Evolutionary conservation across 2,888 invertebrate species (phyloP).

Genomic region (Abrostola triplasia): DNA sequence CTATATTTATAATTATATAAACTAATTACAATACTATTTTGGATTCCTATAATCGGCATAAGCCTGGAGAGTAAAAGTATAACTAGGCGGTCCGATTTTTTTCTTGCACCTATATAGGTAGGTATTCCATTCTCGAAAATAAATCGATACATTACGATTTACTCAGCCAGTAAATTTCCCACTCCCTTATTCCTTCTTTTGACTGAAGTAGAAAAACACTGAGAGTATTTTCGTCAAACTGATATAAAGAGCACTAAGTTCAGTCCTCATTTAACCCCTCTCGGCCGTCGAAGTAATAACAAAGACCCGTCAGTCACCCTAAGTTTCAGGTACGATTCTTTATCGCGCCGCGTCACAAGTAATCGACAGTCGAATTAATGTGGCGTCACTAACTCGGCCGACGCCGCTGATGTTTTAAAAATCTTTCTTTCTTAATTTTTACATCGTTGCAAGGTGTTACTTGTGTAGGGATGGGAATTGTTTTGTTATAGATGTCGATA

Average conservation of each 20-base stretch:
- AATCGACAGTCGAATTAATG: conserved; percentile 86
- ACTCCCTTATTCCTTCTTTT: background rate
- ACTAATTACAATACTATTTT: no score
- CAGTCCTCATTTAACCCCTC: conserved; percentile 18
- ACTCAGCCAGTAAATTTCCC: background rate
- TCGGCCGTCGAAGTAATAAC: conserved; percentile 36
- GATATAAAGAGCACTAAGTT: background rate
- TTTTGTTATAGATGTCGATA: conserved; percentile 42
- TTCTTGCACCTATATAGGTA: no score
- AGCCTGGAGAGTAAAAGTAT: no score
- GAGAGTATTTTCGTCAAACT: background rate
- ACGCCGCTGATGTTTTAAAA: conserved; percentile 75
- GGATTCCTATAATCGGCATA: no score
- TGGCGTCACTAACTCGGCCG: conserved; percentile 85
- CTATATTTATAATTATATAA: no score
- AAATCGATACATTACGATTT: no score
- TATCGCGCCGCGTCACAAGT: conserved; percentile 65
- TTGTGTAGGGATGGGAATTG: conserved; percentile 55
- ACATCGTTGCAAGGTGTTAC: conserved; percentile 86
- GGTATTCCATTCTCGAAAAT: no score
- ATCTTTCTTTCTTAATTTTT: conserved; percentile 86
- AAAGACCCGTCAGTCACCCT: conserved; percentile 53
- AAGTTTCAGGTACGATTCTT: conserved; percentile 66
- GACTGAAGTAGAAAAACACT: background rate
- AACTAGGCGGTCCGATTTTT: no score